Evolutionary conservation across 2,888 invertebrate genomes (phyloP), one percentile per base, ranked within the genome.

Genomic region (Taphrorychus bicolor): DNA sequence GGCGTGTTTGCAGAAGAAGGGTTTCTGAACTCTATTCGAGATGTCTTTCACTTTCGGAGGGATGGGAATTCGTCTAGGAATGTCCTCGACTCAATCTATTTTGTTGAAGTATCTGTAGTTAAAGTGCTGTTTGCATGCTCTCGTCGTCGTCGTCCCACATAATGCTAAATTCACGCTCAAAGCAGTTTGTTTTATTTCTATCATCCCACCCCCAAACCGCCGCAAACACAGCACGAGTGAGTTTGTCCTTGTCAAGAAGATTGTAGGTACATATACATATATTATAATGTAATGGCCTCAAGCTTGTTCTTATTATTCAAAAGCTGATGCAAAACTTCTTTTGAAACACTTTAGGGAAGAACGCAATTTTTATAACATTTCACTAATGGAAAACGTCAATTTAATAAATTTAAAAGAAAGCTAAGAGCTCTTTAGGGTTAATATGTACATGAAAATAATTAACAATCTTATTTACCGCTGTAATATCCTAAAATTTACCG

Each of bases 191-290:
- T 45, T 45, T 45, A 45, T 45, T 45, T 45, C 45, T 3, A 3
- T 45, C 16, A 45, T 45, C 45, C 45, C 32, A 45, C 14, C 45
- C 45, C 45, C 45, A 16, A 14, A 16, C 42, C 17, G 17, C 17
- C 45, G 17, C 16, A 7, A 45, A 45, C 4, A 14, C 45, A 45
- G 4, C 14, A 11, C 14, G 2, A 2, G 45, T 3, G 45, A 14
- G 14, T 45, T 5, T 45, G 45, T 45, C 45, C 45, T 17, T 45
- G 45, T 45, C 45, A 45, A 45, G 14, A 45, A 7, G 45, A 45
- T 17, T n/a, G n/a, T n/a, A 16, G 17, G 32, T 32, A 32, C 32
- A 3, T 32, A 32, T 11, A 32, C 7, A 9, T 32, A 11, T 32
- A 45, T 16, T 14, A 14, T 1, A 45, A 16, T 45, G 1, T 45